Conservation (phyloP, 2,888 invertebrate genomes). For the Catocala sponsa region DNA sequence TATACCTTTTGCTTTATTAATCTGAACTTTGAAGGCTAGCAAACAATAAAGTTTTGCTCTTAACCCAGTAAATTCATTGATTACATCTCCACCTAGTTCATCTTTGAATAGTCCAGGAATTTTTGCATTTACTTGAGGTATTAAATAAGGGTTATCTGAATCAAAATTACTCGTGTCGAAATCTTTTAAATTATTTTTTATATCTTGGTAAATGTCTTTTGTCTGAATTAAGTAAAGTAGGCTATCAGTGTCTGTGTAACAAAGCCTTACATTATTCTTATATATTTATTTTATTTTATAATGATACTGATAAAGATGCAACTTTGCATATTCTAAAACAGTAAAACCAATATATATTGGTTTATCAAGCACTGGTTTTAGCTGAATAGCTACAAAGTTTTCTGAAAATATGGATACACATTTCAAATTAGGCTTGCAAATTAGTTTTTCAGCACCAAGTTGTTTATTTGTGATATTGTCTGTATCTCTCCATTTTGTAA, state of each 20-base stretch:
- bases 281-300: neutral
- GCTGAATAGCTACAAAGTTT: too few species aligned
- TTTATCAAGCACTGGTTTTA: too few species aligned
- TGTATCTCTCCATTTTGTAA: neutral
- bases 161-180: too few species aligned
- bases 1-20: slow-evolving; percentile 14
- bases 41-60: slow-evolving; percentile 28
- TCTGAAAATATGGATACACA: too few species aligned
- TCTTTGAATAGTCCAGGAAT: slow-evolving; percentile 24
- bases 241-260: slow-evolving; percentile 22
- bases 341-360: too few species aligned
- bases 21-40: slow-evolving; percentile 3
- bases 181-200: too few species aligned
- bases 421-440: too few species aligned
- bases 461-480: neutral
- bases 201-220: slow-evolving; percentile 11
- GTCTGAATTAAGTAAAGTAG: slow-evolving; percentile 22
- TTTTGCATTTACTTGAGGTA: slow-evolving; percentile 12
- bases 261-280: slow-evolving; percentile 2
- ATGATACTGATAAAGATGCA: too few species aligned
- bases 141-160: neutral
- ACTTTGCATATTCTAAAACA: too few species aligned
- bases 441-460: too few species aligned
- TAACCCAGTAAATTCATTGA: slow-evolving; percentile 20
- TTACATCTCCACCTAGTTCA: slow-evolving; percentile 24